Percentiles rank a stretch among this genome's conserved stretches.
Evolutionary conservation across 2,113 vertebrate species (phyloP).

Genomic region (Sigmodon hispidus): DNA sequence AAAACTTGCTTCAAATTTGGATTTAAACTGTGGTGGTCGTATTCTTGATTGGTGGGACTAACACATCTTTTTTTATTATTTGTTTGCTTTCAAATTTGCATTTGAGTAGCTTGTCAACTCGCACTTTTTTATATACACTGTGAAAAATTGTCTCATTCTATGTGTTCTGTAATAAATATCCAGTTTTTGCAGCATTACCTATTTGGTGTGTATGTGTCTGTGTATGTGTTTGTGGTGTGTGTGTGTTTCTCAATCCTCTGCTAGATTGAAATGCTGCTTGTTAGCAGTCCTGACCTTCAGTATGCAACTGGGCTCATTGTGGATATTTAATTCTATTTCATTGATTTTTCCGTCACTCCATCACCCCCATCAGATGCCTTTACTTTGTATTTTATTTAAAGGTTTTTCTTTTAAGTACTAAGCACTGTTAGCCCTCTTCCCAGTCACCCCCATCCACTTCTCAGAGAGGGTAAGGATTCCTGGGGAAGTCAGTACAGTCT

Average conservation of each 20-base stretch:
- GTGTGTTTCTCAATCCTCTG: background rate
- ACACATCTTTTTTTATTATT: conserved; percentile 6
- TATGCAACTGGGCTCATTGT: background rate
- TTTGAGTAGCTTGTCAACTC: background rate
- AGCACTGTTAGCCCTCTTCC: no score
- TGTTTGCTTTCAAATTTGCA: background rate
- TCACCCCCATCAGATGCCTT: background rate
- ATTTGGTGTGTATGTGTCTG: background rate
- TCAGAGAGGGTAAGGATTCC: no score
- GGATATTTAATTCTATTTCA: background rate
- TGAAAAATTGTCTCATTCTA: background rate
- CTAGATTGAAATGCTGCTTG: background rate
- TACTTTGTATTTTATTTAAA: no score
- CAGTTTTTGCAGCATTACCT: background rate
- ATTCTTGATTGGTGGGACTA: background rate
- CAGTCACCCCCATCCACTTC: no score
- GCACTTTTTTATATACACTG: background rate
- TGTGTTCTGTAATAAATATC: background rate
- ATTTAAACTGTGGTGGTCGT: background rate
- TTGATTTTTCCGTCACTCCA: no score
- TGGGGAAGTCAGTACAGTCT: no score
- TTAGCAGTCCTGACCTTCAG: background rate
- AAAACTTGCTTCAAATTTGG: background rate
- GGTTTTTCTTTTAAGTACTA: no score
- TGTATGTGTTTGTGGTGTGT: no score